These are phyloP conservation scores for Epinephelus moara DNA, from an alignment of 2,113 vertebrate species.

Conservation along the genomic window DNA sequence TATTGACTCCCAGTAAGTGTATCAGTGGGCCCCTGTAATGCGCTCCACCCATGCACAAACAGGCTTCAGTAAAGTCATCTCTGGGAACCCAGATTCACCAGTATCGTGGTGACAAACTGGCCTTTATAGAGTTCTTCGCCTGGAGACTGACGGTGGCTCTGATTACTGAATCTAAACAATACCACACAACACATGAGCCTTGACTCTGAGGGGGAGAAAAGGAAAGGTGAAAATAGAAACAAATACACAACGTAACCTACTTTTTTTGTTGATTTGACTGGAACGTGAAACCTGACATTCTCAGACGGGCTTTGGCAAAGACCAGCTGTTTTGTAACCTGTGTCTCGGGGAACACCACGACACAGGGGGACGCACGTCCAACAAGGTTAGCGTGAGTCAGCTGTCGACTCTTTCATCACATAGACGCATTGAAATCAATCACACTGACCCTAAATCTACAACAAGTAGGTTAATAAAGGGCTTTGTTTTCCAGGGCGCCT, in stretches of 20 bases:
- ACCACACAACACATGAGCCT: constrained; percentile 52
- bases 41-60: constrained; percentile 36
- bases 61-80: constrained; percentile 35
- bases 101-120: constrained; percentile 46
- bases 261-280: constrained; percentile 14
- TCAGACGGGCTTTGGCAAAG: constrained; percentile 24
- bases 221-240: neutral
- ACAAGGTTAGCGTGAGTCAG: constrained; percentile 26
- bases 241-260: constrained; percentile 36
- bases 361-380: neutral
- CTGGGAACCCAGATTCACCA: constrained; percentile 49
- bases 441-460: constrained; percentile 22
- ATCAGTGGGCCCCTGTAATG: constrained; percentile 40
- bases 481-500: constrained; percentile 48
- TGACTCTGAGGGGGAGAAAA: constrained; percentile 3
- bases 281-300: constrained; percentile 4
- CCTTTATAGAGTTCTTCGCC: constrained; percentile 53
- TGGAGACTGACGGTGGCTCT: constrained; percentile 63
- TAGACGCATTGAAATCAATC: constrained; percentile 35
- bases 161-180: constrained; percentile 66
- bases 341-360: neutral
- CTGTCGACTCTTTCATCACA: neutral
- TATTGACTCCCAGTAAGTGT: constrained; percentile 30
- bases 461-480: constrained; percentile 58
- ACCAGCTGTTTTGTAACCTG: constrained; percentile 41